A percentile compares a stretch with the other conserved stretches of the same genome.
Evolutionary conservation across 2,113 vertebrate genomes (phyloP).

Genomic region (Anseranas semipalmata): DNA sequence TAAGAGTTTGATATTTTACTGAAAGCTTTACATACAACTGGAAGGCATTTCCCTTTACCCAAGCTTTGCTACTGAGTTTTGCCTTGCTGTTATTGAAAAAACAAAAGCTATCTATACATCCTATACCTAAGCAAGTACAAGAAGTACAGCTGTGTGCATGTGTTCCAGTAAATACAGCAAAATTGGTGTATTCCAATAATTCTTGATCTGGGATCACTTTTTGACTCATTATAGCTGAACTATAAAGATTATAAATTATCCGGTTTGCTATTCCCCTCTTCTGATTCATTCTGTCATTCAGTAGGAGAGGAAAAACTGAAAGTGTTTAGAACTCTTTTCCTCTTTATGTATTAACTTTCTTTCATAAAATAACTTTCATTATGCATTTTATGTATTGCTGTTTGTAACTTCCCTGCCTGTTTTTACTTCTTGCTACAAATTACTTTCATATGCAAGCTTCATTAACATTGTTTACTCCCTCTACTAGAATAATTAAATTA

Average conservation of each 20-base stretch:
- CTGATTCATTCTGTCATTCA: not conserved
- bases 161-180: not conserved
- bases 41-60: not conserved
- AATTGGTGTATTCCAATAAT: not conserved
- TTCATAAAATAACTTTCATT: not conserved
- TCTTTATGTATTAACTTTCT: not conserved
- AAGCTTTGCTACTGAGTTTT: not conserved
- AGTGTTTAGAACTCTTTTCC: not conserved
- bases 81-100: not conserved
- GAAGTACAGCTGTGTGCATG: not conserved
- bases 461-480: not conserved
- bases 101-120: not conserved
- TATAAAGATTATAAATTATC: not conserved
- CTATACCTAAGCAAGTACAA: not conserved
- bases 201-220: not conserved
- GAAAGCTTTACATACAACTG: not conserved
- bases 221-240: not conserved
- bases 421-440: constrained; percentile 11
- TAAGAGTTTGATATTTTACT: not conserved
- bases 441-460: constrained; percentile 4
- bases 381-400: not conserved
- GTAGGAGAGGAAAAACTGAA: not conserved
- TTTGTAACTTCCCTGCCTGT: constrained; percentile 1
- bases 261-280: not conserved
- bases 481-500: constrained; percentile 37